phyloP scores from a whole-genome alignment of 2,113 vertebrate species.

The Micronycteris hirsuta region DNA sequence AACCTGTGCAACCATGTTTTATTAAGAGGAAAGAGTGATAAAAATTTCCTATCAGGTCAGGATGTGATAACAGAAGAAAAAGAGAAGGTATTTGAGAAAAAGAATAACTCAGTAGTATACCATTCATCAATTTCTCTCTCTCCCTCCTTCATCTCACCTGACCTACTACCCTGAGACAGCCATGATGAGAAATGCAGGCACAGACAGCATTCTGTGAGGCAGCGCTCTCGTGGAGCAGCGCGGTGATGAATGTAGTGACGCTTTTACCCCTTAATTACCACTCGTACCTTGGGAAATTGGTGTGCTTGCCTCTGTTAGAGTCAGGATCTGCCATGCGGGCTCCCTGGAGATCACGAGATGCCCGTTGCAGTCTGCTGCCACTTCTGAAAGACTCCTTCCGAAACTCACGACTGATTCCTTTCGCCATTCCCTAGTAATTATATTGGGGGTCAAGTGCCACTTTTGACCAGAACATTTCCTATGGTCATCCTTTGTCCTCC shows the following conservation, averaged over 20 bases:
- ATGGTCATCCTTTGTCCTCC: background rate
- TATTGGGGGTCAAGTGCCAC: background rate
- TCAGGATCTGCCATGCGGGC: background rate
- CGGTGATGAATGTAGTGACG: background rate
- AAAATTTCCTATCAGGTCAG: constrained; percentile 29
- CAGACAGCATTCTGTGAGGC: background rate
- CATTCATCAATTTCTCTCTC: background rate
- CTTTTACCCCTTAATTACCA: background rate
- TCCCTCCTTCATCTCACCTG: background rate
- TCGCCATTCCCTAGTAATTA: background rate
- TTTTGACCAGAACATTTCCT: background rate
- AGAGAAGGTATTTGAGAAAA: constrained; percentile 20
- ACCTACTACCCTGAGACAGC: background rate
- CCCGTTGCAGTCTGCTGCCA: background rate
- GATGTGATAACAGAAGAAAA: constrained; percentile 3
- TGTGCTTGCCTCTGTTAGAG: background rate
- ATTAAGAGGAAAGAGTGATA: background rate
- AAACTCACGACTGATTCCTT: background rate
- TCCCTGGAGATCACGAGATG: background rate
- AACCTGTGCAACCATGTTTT: background rate
- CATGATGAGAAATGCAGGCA: background rate
- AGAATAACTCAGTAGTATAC: background rate
- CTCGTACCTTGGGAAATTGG: background rate
- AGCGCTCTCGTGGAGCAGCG: background rate
- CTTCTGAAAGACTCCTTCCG: background rate